Percentiles rank a stretch among this genome's conserved stretches.
These are phyloP conservation scores for Blennius ocellaris DNA, from an alignment of 2,113 vertebrate genomes.

Conservation along the genomic window DNA sequence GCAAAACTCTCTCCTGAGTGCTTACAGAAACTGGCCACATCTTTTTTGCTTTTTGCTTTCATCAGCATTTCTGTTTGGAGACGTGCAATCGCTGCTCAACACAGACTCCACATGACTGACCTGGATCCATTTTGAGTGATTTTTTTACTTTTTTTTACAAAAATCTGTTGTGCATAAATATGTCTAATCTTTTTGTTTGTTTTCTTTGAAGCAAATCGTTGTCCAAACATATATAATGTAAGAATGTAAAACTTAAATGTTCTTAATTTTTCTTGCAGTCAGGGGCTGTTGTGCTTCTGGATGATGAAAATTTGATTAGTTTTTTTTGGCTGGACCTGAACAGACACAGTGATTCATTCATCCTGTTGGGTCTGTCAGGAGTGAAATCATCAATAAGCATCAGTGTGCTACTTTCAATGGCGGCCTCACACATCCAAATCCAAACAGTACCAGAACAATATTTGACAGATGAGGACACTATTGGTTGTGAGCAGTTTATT, in stretches of 20 bases:
- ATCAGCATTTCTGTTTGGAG: slow-evolving; percentile 61
- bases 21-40: slow-evolving; percentile 46
- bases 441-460: slow-evolving; percentile 10
- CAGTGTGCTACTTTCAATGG: slow-evolving; percentile 6
- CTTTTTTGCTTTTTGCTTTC: slow-evolving; percentile 53
- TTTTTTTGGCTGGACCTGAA: neutral
- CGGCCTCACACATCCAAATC: slow-evolving; percentile 9
- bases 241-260: no score
- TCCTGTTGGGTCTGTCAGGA: slow-evolving; percentile 14
- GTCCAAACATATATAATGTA: no score
- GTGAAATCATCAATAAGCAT: slow-evolving; percentile 14
- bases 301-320: neutral
- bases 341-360: neutral
- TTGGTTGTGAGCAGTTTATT: neutral
- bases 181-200: slow-evolving; percentile 6
- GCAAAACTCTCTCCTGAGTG: slow-evolving; percentile 53
- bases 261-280: no score
- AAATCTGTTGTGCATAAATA: neutral
- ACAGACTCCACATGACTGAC: slow-evolving; percentile 49
- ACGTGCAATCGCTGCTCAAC: slow-evolving; percentile 36
- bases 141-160: slow-evolving; percentile 15
- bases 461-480: slow-evolving; percentile 23
- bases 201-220: no score
- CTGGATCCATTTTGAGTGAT: slow-evolving; percentile 39
- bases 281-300: neutral